Percentiles rank a stretch among this genome's conserved stretches.
These are phyloP conservation scores for Phocoena phocoena DNA, from an alignment of 2,113 vertebrate genomes.

Conservation along the genomic window DNA sequence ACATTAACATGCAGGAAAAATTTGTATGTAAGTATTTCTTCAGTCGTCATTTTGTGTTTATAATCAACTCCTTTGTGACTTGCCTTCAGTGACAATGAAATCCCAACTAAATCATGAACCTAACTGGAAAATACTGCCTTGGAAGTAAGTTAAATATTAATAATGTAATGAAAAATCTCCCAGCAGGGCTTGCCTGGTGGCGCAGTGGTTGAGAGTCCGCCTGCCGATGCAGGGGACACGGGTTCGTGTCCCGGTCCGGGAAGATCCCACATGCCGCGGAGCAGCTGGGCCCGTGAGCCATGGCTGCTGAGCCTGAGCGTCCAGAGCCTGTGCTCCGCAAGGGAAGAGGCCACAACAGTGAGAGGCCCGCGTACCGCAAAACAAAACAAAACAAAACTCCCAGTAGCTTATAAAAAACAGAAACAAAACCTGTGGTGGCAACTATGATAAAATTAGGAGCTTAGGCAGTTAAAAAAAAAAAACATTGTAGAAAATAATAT, in stretches of 20 bases:
- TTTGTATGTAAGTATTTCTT: neutral
- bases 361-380: too few species aligned
- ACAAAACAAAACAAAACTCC: too few species aligned
- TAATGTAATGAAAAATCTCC: neutral
- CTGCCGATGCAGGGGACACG: too few species aligned
- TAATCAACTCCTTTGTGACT: neutral
- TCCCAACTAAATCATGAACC: neutral
- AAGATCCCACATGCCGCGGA: too few species aligned
- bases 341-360: too few species aligned
- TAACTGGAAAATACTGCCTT: constrained; percentile 27
- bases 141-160: constrained; percentile 28
- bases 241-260: too few species aligned
- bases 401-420: neutral
- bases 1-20: neutral
- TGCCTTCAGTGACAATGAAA: constrained; percentile 36
- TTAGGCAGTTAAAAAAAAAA: neutral
- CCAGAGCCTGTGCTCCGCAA: too few species aligned
- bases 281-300: too few species aligned
- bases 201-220: too few species aligned
- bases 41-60: neutral
- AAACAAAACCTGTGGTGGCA: neutral
- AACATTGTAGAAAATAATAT: neutral
- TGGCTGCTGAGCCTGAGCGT: too few species aligned
- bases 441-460: neutral
- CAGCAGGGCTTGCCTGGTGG: neutral